Conservation (phyloP, 2,888 invertebrate genomes). For the Melipona bicolor region DNA sequence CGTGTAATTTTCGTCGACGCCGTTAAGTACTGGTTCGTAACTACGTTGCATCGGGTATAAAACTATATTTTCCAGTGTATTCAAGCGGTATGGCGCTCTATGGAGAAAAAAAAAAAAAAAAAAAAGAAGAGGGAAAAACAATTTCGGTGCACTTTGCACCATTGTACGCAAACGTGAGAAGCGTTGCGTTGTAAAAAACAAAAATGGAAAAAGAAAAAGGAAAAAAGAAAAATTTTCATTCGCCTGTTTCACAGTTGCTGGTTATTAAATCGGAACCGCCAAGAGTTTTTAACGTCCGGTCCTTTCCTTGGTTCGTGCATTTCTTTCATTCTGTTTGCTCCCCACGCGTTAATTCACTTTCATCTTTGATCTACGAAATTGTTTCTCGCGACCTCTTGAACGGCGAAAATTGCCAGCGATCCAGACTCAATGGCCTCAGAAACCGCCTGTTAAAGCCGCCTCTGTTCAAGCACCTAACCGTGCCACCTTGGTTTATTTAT, state of each 20-base stretch:
- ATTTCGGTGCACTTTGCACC: not conserved
- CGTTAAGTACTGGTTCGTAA: not conserved
- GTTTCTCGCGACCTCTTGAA: no score
- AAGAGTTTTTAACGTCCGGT: no score
- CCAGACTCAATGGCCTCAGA: no score
- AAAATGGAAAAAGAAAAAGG: no score
- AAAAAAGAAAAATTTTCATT: not conserved
- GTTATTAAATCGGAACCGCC: no score
- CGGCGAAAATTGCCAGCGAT: no score
- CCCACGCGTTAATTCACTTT: no score
- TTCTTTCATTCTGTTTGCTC: no score
- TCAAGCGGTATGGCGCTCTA: not conserved
- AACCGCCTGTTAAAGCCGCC: not conserved
- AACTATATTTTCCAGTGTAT: not conserved
- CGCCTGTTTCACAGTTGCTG: not conserved
- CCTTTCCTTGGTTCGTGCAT: no score
- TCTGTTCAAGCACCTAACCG: not conserved
- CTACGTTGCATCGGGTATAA: not conserved
- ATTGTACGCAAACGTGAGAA: not conserved
- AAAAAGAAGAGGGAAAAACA: not conserved
- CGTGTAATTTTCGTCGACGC: not conserved
- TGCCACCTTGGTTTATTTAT: no score
- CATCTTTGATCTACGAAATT: no score
- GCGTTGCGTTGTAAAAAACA: not conserved
- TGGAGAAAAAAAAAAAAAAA: not conserved